Evolutionary conservation across 2,113 vertebrate species (phyloP).

Genomic region (Mastomys coucha): DNA sequence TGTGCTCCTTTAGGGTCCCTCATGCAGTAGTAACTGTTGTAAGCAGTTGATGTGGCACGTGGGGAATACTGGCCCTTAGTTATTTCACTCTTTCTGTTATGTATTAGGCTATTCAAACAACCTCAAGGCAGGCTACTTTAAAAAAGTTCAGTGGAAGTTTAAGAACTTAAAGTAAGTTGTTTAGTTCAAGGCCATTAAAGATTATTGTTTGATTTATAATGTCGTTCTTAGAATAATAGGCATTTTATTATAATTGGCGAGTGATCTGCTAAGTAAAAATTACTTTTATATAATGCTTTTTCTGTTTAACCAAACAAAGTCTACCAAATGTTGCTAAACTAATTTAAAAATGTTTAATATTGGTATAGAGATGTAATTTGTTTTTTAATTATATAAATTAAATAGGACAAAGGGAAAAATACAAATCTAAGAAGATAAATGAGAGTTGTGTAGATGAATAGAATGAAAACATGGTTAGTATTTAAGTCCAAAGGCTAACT

Average conservation of each 20-base stretch:
- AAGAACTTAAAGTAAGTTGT: not conserved
- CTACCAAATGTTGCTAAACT: constrained; percentile 4
- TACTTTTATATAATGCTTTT: constrained; percentile 52
- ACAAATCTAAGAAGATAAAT: constrained; percentile 40
- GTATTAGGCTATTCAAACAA: not conserved
- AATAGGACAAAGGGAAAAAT: constrained; percentile 3
- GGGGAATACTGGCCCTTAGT: not conserved
- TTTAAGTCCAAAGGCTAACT: not conserved
- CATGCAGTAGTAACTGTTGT: not conserved
- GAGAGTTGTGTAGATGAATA: constrained; percentile 44
- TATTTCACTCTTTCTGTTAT: not conserved
- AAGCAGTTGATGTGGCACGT: not conserved
- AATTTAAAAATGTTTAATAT: constrained; percentile 28
- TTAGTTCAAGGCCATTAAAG: constrained; percentile 16
- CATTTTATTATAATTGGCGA: constrained; percentile 34
- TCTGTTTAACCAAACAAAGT: not conserved
- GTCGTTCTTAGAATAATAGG: constrained; percentile 32
- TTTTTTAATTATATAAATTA: constrained; percentile 42
- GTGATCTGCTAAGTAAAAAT: constrained; percentile 36
- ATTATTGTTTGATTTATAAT: constrained; percentile 39
- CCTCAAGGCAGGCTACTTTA: constrained; percentile 28
- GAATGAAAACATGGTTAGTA: not conserved
- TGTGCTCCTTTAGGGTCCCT: constrained; percentile 35
- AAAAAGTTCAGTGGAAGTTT: constrained; percentile 33
- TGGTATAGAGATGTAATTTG: constrained; percentile 15